Evolutionary conservation across 2,888 invertebrate genomes (phyloP), one percentile per base, ranked within the genome.

Genomic region (Diogma glabrata): DNA sequence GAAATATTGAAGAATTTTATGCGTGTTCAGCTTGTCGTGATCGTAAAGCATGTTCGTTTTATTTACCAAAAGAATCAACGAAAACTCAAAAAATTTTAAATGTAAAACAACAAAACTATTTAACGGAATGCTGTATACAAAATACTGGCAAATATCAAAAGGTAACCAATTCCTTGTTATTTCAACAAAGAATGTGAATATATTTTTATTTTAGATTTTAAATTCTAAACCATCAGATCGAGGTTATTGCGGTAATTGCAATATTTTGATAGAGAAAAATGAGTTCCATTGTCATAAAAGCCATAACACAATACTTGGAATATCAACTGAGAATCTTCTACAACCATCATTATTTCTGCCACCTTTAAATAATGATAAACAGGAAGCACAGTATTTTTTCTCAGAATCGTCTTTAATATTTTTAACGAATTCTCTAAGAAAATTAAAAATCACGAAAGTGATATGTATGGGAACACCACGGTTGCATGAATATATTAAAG

Each of bases 311-410:
- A 63, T 70, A 9, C 68, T 67, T 24, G 70, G 73, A 20, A 60
- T 86, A 6, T 72, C 73, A 1, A 76, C 81, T 60, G 69, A 80
- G 55, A 72, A 77, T 55, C 65, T 87, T 19, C 60, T 61, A 3
- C 72, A 76, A 57, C 86, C 88, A 0, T 80, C 84, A 0, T 73
- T 75, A 51, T 74, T 89, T 61, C 65, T 93, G 9, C 74, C 75
- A 23, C 79, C 88, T 1, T 62, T 85, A 12, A 78, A 82, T 45
- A 78, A 86, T 68, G 78, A 86, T 48, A 84, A 86, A 57, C 82
- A 80, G 20, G 89, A 91, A 69, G 93, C 93, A 1, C 93, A 93
- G 66, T 93, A 87, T 66, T 77, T 91, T 59, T 94, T 94, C 67
- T 77, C 84, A 2, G 73, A 79, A 55, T 75, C 77, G 55, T 75